Conservation (phyloP, 1,140 invertebrate species). For the Adoxophyes honmai region DNA sequence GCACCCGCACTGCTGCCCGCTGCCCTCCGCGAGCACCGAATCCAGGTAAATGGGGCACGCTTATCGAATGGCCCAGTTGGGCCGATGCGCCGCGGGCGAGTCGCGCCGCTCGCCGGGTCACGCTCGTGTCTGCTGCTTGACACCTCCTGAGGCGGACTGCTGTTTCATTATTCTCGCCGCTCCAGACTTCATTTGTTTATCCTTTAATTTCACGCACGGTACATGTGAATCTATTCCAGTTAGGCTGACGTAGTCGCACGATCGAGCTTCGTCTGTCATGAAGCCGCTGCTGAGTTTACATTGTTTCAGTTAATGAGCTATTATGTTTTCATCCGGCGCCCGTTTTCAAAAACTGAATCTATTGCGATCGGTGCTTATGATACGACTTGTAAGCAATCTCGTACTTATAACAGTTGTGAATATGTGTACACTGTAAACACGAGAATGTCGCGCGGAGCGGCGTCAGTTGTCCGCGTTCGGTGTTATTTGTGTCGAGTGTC, state of each 20-base stretch:
- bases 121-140: conserved; percentile 63
- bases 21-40: conserved; percentile 33
- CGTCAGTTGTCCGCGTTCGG: conserved; percentile 23
- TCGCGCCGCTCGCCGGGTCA: conserved; percentile 49
- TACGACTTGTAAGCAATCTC: not conserved
- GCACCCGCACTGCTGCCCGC: conserved; percentile 35
- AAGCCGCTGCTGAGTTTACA: conserved; percentile 44
- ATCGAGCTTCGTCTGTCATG: conserved; percentile 59
- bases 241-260: conserved; percentile 58
- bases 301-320: conserved; percentile 38
- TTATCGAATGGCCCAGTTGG: conserved; percentile 70
- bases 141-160: conserved; percentile 66
- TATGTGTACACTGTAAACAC: not conserved
- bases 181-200: conserved; percentile 72
- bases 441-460: not conserved
- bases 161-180: conserved; percentile 68
- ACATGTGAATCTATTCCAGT: conserved; percentile 69
- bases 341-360: conserved; percentile 1
- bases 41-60: conserved; percentile 61
- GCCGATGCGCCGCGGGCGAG: conserved; percentile 50
- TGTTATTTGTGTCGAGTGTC: conserved; percentile 48
- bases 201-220: conserved; percentile 70
- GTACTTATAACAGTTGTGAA: conserved; percentile 5
- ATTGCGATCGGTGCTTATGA: not conserved
- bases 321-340: conserved; percentile 27